phyloP scores from a whole-genome alignment of 2,888 invertebrate genomes.

The Hermaeophaga mercurialis region DNA sequence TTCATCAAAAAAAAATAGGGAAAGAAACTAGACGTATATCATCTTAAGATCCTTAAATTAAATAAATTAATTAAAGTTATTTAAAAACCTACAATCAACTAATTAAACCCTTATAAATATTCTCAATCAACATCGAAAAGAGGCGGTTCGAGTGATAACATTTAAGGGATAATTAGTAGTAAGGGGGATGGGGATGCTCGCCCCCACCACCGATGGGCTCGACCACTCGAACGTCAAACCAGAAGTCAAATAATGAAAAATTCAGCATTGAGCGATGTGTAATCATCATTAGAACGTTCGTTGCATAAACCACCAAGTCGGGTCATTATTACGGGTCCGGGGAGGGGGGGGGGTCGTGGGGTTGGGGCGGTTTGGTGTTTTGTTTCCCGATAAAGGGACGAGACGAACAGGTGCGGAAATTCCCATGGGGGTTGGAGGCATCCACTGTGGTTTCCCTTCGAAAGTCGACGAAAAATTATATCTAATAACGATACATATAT shows the following conservation, averaged over 20 bases:
- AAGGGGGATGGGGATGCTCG: background rate
- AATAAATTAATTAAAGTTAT: no score
- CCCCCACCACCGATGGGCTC: slow-evolving; percentile 1
- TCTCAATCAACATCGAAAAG: background rate
- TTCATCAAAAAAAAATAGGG: no score
- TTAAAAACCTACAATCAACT: no score
- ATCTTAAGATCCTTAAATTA: no score
- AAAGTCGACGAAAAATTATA: no score
- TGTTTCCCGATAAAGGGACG: slow-evolving; percentile 16
- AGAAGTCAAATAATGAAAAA: slow-evolving; percentile 52
- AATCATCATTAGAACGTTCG: slow-evolving; percentile 45
- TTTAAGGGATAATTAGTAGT: background rate
- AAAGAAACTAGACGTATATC: no score
- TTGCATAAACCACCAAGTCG: slow-evolving; percentile 8
- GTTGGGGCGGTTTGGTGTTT: slow-evolving; percentile 21
- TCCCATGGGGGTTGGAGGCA: slow-evolving; percentile 18
- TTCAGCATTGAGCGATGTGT: slow-evolving; percentile 44
- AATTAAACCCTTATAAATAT: background rate
- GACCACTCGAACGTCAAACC: slow-evolving; percentile 31
- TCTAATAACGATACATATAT: no score
- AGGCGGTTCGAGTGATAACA: background rate
- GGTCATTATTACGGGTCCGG: slow-evolving; percentile 1
- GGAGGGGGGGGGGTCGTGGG: slow-evolving; percentile 17
- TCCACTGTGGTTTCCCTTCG: background rate
- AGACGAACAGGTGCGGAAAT: slow-evolving; percentile 25